Evolutionary conservation across 2,888 invertebrate genomes (phyloP), one percentile per base, ranked within the genome.

Genomic region (Andrena fulva): DNA sequence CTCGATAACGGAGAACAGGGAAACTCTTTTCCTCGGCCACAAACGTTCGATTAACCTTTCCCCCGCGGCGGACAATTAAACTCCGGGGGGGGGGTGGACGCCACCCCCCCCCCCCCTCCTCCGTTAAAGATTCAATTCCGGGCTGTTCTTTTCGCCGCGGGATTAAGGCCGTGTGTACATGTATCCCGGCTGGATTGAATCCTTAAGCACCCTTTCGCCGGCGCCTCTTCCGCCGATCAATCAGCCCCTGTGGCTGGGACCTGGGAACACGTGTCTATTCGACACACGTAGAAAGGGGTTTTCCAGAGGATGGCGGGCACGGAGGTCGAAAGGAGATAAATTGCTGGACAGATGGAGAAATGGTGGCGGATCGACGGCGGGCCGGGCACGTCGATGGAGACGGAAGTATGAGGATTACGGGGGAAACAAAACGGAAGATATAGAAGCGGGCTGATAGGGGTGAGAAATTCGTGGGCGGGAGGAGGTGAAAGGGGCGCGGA

Each of bases 141-240:
- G 63, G 59, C 56, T 64, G 50, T 70, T 85, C 87, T 84, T 69
- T 77, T 64, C 31, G 59, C 42, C 67, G 71, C 78, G 63, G 85
- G 86, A 89, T 89, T 87, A 89, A 87, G 87, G 84, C 85, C 85
- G 77, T 81, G 77, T 68, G 68, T 68, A 52, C 85, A 80, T 84
- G 81, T 81, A 84, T 81, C 80, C 78, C 68, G 70, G 64, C 63
- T 52, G 85, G 80, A 89, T 89, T 88, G 85, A 88, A 89, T 89
- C 77, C 86, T 81, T 80, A 77, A 85, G 73, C 84, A 56, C 80
- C 76, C 67, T 81, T 81, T 85, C 81, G 73, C 80, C 67, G 60
- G 71, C 66, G 70, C 59, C 77, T 87, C 72, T 70, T 66, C 78
- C 85, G 72, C 80, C 82, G 85, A 89, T 89, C 89, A 87, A 85